Percentiles rank a stretch among this genome's conserved stretches.
phyloP scores from a whole-genome alignment of 1,140 invertebrate genomes.

The Aculops lycopersici region DNA sequence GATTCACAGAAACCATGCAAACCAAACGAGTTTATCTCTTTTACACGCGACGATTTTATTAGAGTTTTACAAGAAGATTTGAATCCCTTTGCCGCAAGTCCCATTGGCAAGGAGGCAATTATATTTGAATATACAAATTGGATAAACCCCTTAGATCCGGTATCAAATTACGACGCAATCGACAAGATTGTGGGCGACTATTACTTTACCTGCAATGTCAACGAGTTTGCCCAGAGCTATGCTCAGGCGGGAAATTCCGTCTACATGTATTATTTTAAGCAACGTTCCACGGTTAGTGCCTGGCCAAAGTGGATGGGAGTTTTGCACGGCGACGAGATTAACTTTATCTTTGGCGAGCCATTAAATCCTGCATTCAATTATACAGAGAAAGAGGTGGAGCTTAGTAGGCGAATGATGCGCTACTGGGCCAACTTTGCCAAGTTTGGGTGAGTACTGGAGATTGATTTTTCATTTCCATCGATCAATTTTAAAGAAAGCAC shows the following conservation, averaged over 20 bases:
- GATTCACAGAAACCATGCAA: conserved; percentile 35
- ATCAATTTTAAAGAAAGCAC: neutral
- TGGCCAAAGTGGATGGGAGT: conserved; percentile 89
- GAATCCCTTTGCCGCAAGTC: conserved; percentile 46
- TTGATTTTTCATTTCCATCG: neutral
- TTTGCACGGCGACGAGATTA: conserved; percentile 81
- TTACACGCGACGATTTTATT: conserved; percentile 28
- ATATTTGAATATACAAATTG: conserved; percentile 77
- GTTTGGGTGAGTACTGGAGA: conserved; percentile 32
- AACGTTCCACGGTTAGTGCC: conserved; percentile 43
- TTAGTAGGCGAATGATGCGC: conserved; percentile 55
- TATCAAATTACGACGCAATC: conserved; percentile 42
- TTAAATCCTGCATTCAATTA: conserved; percentile 43
- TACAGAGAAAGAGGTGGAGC: conserved; percentile 35
- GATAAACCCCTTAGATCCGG: conserved; percentile 48
- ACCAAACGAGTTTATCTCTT: conserved; percentile 30
- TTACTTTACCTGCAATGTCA: conserved; percentile 76
- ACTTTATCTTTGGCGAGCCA: conserved; percentile 69
- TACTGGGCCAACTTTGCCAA: conserved; percentile 87
- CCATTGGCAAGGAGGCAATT: conserved; percentile 31
- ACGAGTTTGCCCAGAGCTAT: conserved; percentile 51
- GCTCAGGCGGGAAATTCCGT: conserved; percentile 55
- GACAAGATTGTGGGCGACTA: conserved; percentile 89
- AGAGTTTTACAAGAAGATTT: conserved; percentile 20
- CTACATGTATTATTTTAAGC: conserved; percentile 78